Evolutionary conservation across 2,113 vertebrate genomes (phyloP).

Genomic region (Podarcis cretensis): DNA sequence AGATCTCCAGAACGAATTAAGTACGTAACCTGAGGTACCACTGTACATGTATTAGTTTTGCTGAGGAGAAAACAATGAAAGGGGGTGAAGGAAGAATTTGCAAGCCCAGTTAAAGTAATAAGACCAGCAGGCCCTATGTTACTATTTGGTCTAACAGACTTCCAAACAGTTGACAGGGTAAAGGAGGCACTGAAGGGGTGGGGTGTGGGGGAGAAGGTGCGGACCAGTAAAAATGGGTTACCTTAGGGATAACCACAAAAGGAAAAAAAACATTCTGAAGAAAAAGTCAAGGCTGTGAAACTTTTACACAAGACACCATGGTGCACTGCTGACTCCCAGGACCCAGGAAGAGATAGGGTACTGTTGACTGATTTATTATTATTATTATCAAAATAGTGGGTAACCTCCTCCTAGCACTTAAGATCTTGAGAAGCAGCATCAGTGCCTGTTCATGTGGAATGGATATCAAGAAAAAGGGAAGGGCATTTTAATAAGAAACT

Average conservation of each 20-base stretch:
- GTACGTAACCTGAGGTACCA: background rate
- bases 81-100: constrained; percentile 75
- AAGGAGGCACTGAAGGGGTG: constrained; percentile 82
- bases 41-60: constrained; percentile 70
- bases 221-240: constrained; percentile 84
- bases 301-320: constrained; percentile 65
- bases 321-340: constrained; percentile 66
- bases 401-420: background rate
- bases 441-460: constrained; percentile 50
- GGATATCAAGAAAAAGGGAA: background rate
- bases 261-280: constrained; percentile 71
- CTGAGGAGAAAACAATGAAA: constrained; percentile 73
- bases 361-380: too few species aligned
- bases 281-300: constrained; percentile 71
- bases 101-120: constrained; percentile 83
- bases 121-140: constrained; percentile 83
- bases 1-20: too few species aligned
- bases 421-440: background rate
- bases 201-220: constrained; percentile 7
- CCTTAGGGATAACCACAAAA: constrained; percentile 83
- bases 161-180: constrained; percentile 88
- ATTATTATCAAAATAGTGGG: too few species aligned
- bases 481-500: too few species aligned
- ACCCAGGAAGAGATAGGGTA: background rate
- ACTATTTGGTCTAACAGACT: constrained; percentile 87